Base-by-base conservation (phyloP, 2,113 vertebrate genomes). In the Rutilus rutilus region DNA sequence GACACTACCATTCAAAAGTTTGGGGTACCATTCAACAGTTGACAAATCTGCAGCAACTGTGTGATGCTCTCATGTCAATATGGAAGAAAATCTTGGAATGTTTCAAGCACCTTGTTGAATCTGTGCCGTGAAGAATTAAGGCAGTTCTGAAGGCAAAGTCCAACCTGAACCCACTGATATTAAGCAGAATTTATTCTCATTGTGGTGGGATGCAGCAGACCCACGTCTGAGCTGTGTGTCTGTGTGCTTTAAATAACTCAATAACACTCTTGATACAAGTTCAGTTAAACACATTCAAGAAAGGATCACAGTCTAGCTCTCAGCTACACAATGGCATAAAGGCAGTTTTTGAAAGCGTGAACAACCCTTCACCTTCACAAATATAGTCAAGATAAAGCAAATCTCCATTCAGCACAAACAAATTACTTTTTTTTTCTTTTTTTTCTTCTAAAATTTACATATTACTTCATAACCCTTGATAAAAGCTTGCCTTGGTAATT, bases 141-240 rank as follows among this genome's bases (percentile, higher is more conserved):
- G 19, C 17, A 54, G 17, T 21, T 57, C 54, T 57, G 19, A 21
- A 7, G 19, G 54, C 19, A 57, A 57, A 54, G 52, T 54, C 17
- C 52, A 57, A 57, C 19, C 54, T 57, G 19, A 57, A 57, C 23
- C 1, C 6, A 23, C 54, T 57, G 19, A 57, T 21, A 57, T 57
- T 57, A 23, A 21, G 30, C 17, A 36, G 3, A 17, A 23, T 8
- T 96, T 96, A 97, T 97, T 97, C 96, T 96, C 95, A 97, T 96
- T 96, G 95, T 94, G 88, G 95, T 94, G 95, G 95, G 95, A 95
- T 95, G 93, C 97, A 97, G 97, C 97, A 96, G 92, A 91, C 92
- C 92, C 39, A 71, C 84, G 67, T 60, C 33, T 79, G 12, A 45
- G 23, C 54, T 62, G 42, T 42, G 42, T 75, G n/a, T 75, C 23